phyloP scores from a whole-genome alignment of 2,797 vertebrate species.

The Acrocephalus scirpaceus region DNA sequence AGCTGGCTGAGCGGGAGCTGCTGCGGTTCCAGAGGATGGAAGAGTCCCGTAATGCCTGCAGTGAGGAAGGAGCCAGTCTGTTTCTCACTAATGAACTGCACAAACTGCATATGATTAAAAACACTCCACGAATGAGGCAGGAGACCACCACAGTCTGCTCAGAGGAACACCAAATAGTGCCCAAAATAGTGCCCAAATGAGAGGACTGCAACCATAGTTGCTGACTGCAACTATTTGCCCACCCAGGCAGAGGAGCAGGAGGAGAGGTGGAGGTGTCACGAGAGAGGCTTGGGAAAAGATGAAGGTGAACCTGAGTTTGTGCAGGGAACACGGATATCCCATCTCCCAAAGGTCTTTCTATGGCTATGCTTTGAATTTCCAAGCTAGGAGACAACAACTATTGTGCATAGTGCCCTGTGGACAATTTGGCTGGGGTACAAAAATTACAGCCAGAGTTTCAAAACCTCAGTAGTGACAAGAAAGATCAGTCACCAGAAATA shows the following conservation, averaged over 20 bases:
- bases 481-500: background rate
- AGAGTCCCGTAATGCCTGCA: background rate
- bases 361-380: background rate
- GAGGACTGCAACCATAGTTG: no score
- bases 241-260: background rate
- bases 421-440: background rate
- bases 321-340: background rate
- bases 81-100: background rate
- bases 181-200: background rate
- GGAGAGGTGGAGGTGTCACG: background rate
- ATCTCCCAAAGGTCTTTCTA: background rate
- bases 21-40: background rate
- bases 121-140: background rate
- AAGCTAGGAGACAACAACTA: background rate
- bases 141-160: background rate
- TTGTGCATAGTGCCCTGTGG: background rate
- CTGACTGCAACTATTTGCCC: background rate
- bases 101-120: background rate
- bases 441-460: background rate
- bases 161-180: background rate
- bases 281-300: background rate
- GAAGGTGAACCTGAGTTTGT: background rate
- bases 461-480: background rate
- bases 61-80: background rate
- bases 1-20: background rate